Base-by-base conservation (phyloP, 2,888 invertebrate species). In the Andrena trimmerana region DNA sequence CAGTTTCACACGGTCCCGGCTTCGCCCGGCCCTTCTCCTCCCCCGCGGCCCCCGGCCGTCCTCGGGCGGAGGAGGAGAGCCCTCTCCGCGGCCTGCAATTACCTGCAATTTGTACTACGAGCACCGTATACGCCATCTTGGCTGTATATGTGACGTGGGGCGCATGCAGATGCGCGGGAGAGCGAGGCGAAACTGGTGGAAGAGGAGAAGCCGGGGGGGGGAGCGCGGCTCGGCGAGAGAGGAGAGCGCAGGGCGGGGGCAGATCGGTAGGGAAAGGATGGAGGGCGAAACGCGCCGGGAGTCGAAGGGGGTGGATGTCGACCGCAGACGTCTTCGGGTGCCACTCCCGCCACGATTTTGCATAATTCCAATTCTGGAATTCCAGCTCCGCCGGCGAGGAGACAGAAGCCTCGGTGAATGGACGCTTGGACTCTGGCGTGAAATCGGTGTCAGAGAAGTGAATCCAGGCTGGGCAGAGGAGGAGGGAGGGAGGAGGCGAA, bases 81-180 rank as follows among this genome's bases (percentile, higher is more conserved):
- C 83, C 72, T 79, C 75, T 83, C 72, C 85, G 62, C 73, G 79
- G 77, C 59, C 89, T 87, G 83, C 91, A 92, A 92, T 92, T 92
- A 92, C 89, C 86, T 89, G 90, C 91, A 93, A 93, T 92, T 93
- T 92, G 89, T 90, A 88, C 89, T 88, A 89, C 88, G 86, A 85
- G 83, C 88, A 86, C 84, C 85, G 80, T 75, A 52, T 72, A 80
- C 90, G 90, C 89, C 90, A 90, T 90, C 90, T 88, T 90, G 85
- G 66, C 54, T 74, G 73, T 81, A 48, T 78, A 75, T 50, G 83
- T 78, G 85, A 81, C 84, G 84, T 68, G 81, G 69, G 66, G 79
- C 67, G 80, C 81, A 87, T 86, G 86, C 83, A 84, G 83, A 86
- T 87, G 78, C 59, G 70, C 59, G 57, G 71, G 73, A 71, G 77